phyloP scores from a whole-genome alignment of 2,888 invertebrate genomes.

The Oscheius sp. region DNA sequence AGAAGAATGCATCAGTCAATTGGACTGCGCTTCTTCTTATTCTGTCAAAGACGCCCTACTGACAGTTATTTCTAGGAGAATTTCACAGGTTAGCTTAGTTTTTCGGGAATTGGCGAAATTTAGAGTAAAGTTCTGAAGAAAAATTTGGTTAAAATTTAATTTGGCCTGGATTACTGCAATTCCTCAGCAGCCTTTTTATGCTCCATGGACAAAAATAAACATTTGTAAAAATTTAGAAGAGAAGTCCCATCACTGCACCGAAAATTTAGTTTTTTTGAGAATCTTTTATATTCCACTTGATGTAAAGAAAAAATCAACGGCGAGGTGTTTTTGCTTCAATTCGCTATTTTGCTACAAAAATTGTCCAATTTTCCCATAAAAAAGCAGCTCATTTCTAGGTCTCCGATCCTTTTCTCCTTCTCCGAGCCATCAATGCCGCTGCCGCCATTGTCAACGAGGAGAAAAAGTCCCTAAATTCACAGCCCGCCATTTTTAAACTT shows the following conservation, averaged over 20 bases:
- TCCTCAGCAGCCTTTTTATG: too few relatives aligned
- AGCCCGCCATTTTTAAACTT: conserved; percentile 49
- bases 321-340: too few relatives aligned
- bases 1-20: not conserved
- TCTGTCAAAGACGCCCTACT: conserved; percentile 44
- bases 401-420: not conserved
- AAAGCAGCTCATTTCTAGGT: conserved; percentile 3
- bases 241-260: too few relatives aligned
- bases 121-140: too few relatives aligned
- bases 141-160: too few relatives aligned
- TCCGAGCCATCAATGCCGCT: conserved; percentile 24
- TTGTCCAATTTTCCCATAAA: too few relatives aligned
- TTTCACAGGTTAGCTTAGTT: conserved; percentile 11
- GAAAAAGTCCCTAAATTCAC: conserved; percentile 55
- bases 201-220: too few relatives aligned
- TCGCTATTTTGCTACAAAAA: too few relatives aligned
- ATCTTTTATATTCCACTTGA: too few relatives aligned
- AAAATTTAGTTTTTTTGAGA: too few relatives aligned
- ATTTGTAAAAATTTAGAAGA: too few relatives aligned
- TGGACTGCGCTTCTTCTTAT: conserved; percentile 47
- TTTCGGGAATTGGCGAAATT: not conserved
- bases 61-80: conserved; percentile 7
- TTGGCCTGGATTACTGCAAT: too few relatives aligned
- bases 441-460: conserved; percentile 51
- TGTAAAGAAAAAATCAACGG: not conserved